Conservation (phyloP, 2,797 vertebrate genomes). For the Helicolenus hilgendorfi region DNA sequence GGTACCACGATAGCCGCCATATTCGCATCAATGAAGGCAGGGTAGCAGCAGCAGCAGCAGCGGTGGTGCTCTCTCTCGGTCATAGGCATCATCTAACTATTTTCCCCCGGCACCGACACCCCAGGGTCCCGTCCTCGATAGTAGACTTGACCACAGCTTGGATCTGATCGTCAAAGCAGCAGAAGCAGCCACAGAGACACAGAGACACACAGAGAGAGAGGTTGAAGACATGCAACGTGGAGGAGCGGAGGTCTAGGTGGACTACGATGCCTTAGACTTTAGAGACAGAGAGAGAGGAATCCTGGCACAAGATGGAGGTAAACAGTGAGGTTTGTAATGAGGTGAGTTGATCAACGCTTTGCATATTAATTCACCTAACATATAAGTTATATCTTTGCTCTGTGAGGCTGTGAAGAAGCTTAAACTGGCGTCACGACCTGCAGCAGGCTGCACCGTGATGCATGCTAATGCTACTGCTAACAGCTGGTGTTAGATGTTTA, state of each 20-base stretch:
- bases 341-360: slow-evolving; percentile 78
- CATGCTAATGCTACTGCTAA: too few species aligned
- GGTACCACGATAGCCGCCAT: slow-evolving; percentile 91
- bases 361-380: background rate
- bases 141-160: too few species aligned
- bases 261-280: slow-evolving; percentile 92
- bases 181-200: too few species aligned
- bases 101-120: too few species aligned
- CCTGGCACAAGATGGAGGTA: slow-evolving; percentile 96
- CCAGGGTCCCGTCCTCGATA: too few species aligned
- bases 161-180: too few species aligned
- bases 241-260: slow-evolving; percentile 85
- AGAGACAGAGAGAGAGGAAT: slow-evolving; percentile 74
- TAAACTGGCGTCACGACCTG: slow-evolving; percentile 78
- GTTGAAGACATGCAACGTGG: slow-evolving; percentile 85
- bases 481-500: too few species aligned
- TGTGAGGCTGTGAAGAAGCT: slow-evolving; percentile 31
- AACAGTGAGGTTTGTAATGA: slow-evolving; percentile 89
- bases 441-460: too few species aligned
- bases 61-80: slow-evolving; percentile 53
- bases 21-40: slow-evolving; percentile 89
- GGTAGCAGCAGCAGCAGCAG: slow-evolving; percentile 41
- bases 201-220: slow-evolving; percentile 16
- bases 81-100: too few species aligned
- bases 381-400: slow-evolving; percentile 42